Evolutionary conservation across 1,140 invertebrate species (phyloP).

Genomic region (Diachasmimorpha longicaudata): DNA sequence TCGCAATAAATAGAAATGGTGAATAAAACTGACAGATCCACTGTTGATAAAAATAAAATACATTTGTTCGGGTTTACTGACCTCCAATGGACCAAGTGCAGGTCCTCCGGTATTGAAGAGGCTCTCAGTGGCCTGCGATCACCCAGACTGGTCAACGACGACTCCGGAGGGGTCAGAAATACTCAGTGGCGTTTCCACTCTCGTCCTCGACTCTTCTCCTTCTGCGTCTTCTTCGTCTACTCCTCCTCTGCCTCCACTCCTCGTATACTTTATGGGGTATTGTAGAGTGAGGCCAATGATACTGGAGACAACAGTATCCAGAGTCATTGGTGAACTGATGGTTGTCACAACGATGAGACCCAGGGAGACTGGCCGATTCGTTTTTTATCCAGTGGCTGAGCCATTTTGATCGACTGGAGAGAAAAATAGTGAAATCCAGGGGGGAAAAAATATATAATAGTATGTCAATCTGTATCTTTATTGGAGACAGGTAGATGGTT

Average conservation of each 20-base stretch:
- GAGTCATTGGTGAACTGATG: background rate
- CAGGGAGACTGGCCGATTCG: too few relatives aligned
- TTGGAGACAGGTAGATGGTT: background rate
- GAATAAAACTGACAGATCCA: too few relatives aligned
- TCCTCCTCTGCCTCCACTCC: background rate
- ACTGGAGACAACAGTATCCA: background rate
- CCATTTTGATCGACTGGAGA: background rate
- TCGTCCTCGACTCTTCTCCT: constrained; percentile 6
- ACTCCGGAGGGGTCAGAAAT: constrained; percentile 7
- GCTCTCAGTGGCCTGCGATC: background rate
- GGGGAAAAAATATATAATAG: background rate
- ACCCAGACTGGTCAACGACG: constrained; percentile 7
- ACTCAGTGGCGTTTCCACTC: background rate
- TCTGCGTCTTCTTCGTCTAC: background rate
- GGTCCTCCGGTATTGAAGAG: background rate
- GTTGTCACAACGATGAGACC: too few relatives aligned
- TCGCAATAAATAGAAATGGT: too few relatives aligned
- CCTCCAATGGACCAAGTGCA: background rate
- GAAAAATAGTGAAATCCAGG: background rate
- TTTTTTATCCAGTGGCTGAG: background rate
- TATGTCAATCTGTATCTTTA: background rate
- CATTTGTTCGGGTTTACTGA: background rate
- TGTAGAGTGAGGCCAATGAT: background rate
- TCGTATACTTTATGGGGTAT: background rate
- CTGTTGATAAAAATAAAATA: too few relatives aligned